Base-by-base conservation (phyloP, 2,113 vertebrate species). In the Syngnathoides biaculeatus region DNA sequence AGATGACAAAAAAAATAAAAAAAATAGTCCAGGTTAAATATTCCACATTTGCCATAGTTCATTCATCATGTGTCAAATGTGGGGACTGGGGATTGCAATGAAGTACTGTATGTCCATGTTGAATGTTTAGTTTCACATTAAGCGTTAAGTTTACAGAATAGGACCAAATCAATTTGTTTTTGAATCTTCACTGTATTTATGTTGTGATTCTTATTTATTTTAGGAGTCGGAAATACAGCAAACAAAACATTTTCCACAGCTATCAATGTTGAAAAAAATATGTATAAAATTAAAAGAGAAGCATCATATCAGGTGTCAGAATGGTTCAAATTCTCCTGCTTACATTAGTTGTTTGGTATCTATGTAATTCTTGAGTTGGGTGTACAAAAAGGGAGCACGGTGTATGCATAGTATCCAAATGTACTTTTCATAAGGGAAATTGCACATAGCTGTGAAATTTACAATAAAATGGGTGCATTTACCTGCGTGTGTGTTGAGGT, bases 381-480 rank as follows among this genome's bases (percentile, higher is more conserved):
- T 81, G 82, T 69, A 75, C 78, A 90, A 84, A 42, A 61, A 11
- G n/a, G 71, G 79, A 85, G 76, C 79, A 84, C 81, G 73, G 77
- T 77, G 61, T 89, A 82, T 90, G 79, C 85, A 89, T 86, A 82
- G 80, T 87, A 83, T 86, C 74, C 86, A 78, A 81, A 88, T 57
- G 92, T 93, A 91, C 92, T 92, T 93, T 95, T 93, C 92, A 92
- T 92, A 92, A 93, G 92, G 90, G 84, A 91, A 35, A 93, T 88
- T 92, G 93, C 93, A 94, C 91, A 93, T 87, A 92, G 77, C 82
- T 92, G 92, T 95, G 91, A 84, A 94, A 88, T 94, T 96, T 95
- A 91, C 94, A 97, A 95, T 96, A 95, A 96, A 97, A 94, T 86
- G 84, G 82, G 90, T 93, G 90, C 92, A 93, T 92, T 94, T 73